Evolutionary conservation across 2,888 invertebrate genomes (phyloP), one percentile per base, ranked within the genome.

Genomic region (Cremastinae sp.): DNA sequence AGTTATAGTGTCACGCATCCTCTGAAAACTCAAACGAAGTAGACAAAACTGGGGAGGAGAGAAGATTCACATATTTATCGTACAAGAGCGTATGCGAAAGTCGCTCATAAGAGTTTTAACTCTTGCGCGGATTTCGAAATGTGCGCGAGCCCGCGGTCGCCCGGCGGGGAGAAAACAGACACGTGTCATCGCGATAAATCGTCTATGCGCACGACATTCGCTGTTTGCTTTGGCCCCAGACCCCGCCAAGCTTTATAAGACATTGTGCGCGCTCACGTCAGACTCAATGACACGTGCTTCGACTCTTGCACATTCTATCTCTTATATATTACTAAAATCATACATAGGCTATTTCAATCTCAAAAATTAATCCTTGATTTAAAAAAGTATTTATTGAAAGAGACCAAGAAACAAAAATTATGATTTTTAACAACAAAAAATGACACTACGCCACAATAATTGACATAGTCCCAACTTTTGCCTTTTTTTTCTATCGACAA

Each of bases 171-270:
- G 43, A n/a, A 65, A 22, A 36, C 51, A 65, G 53, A 54, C 65
- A 89, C 88, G 86, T 88, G 88, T 87, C 85, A 83, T 83, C 81
- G 85, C 89, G 86, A 89, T 88, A 89, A 89, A 89, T 89, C 88
- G 87, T 88, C 83, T 83, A 88, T 87, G 86, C 74, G 69, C 82
- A 80, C 82, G 83, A 84, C 84, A 81, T 84, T 78, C 80, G 82
- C 79, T 82, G 87, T 88, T 88, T 87, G 85, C 85, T 88, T 88
- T 86, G 86, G 87, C 84, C 82, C 71, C 65, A 49, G 56, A 9
- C 9, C 12, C 74, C 73, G 75, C 73, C 53, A 59, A 61, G 43
- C 49, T 59, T 56, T 43, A 41, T 16, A 47, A 71, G 73, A 75
- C 62, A 80, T 80, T 79, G 80, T 78, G 74, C 76, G 69, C 69